Conservation (phyloP, 2,113 vertebrate genomes). For the Caloenas nicobarica region DNA sequence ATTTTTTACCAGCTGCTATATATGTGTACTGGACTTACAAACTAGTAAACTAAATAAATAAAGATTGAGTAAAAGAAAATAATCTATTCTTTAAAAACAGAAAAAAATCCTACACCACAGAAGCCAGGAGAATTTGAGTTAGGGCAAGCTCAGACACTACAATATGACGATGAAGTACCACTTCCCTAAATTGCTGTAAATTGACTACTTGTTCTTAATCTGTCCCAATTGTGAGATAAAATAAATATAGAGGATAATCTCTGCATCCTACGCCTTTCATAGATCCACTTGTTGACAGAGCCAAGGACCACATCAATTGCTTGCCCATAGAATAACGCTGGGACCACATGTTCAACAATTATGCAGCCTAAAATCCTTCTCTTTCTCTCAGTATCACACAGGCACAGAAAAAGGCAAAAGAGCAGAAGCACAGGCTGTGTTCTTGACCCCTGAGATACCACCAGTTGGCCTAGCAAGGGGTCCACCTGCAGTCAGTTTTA, state of each 20-base stretch:
- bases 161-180: background rate
- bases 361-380: background rate
- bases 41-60: background rate
- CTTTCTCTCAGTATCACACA: background rate
- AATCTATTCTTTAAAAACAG: background rate
- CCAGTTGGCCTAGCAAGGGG: background rate
- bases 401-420: background rate
- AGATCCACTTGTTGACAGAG: background rate
- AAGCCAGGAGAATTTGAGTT: background rate
- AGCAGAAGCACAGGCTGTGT: background rate
- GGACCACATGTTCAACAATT: background rate
- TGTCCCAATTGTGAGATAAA: background rate
- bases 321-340: background rate
- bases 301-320: background rate
- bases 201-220: constrained; percentile 33
- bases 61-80: background rate
- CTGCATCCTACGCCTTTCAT: background rate
- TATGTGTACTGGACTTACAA: accelerated
- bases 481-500: background rate
- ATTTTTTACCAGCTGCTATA: background rate
- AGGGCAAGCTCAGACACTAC: background rate
- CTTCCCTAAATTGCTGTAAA: constrained; percentile 2
- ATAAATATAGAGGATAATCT: background rate
- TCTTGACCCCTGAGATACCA: background rate
- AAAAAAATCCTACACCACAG: background rate